Base-by-base conservation (phyloP, 64 coral and sea anemone genomes). In the Platygyra sinensis region DNA sequence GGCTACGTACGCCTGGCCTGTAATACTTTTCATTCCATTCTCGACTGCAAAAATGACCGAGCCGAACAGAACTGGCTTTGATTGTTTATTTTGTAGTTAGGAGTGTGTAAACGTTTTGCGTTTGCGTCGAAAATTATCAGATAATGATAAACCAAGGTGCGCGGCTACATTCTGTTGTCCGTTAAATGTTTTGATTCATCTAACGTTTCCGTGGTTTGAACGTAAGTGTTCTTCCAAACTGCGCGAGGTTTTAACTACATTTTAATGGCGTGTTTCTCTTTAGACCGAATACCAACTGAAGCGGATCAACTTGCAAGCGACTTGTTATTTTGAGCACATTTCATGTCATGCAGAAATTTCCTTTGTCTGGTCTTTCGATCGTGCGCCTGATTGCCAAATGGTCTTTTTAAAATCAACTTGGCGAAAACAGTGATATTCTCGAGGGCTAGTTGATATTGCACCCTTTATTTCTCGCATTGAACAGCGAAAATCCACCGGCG, bases 161-260 rank as follows among this genome's bases (percentile, higher is more conserved):
- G 80, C 0, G 60, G 8, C 38, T 24, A 14, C 59, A 67, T 72
- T 72, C 62, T 52, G 38, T 24, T 50, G 33, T 13, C 81, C 63
- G 38, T 31, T 67, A 71, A 71, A 85, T 50, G 33, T 51, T 85
- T 85, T 85, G 81, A 85, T 85, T 85, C 67, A 52, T 51, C 62
- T 57, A 38, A 71, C 63, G 62, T 85, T 85, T 50, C 81, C 63
- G 81, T 38, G 81, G 81, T 85, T 69, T 71, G 39, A 38, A 22
- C 64, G 81, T 71, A 64, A 71, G 64, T 51, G 62, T 72, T 71
- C 3, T 8, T 46, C 81, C 62, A 85, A 85, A 71, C 51, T 83
- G 60, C 31, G 32, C 71, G 9, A 19, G 63, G 61, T 85, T 85
- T 83, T 71, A 85, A 85, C 81, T 46, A 72, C 62, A 85, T 85